Conservation (phyloP, 2,888 invertebrate genomes). For the Epistrophe eligans region DNA sequence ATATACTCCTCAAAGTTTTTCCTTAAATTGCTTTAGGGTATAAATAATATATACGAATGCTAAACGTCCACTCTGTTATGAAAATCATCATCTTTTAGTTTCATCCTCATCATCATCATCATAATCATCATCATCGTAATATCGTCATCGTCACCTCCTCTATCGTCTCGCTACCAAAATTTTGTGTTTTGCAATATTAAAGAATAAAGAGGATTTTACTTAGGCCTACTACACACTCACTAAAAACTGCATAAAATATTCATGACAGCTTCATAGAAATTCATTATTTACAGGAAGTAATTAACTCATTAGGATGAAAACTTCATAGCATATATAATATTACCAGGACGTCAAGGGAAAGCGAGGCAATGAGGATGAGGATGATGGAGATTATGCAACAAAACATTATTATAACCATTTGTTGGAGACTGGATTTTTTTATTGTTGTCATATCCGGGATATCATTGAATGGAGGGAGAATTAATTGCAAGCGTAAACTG, state of each 20-base stretch:
- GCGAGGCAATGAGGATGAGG: background rate
- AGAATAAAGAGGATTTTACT: conserved; percentile 17
- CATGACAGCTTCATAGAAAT: conserved; percentile 40
- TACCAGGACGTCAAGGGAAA: background rate
- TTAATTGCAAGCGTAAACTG: background rate
- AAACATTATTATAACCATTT: conserved; percentile 1
- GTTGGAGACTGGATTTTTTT: background rate
- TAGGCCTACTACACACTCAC: conserved; percentile 1
- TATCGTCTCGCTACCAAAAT: background rate
- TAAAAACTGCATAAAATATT: conserved; percentile 36
- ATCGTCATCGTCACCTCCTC: background rate
- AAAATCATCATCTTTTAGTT: conserved; percentile 40
- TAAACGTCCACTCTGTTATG: conserved; percentile 47
- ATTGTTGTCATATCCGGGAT: background rate
- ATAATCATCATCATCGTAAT: background rate
- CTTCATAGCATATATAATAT: background rate
- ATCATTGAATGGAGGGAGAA: background rate
- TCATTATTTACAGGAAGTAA: conserved; percentile 72
- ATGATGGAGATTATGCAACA: background rate
- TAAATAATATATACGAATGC: background rate
- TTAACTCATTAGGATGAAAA: conserved; percentile 66
- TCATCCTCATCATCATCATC: conserved; percentile 15
- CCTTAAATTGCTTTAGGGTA: conserved; percentile 15
- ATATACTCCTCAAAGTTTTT: conserved; percentile 9
- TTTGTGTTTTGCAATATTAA: conserved; percentile 23